These are phyloP conservation scores for Camelus dromedarius DNA, from an alignment of 2,113 vertebrate species.

Conservation along the genomic window DNA sequence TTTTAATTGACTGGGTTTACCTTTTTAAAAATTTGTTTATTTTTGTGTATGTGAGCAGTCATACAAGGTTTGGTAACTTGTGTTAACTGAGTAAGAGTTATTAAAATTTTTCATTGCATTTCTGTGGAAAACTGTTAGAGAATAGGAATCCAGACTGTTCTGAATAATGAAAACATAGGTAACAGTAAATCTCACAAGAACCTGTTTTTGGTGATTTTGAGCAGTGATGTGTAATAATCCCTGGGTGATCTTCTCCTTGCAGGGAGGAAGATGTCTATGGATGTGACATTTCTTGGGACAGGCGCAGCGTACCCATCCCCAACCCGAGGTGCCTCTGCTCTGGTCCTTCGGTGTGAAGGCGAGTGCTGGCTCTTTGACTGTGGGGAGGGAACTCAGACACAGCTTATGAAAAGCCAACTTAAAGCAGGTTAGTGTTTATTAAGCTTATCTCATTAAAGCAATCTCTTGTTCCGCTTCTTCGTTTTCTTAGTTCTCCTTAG, in stretches of 20 bases:
- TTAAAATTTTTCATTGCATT: neutral
- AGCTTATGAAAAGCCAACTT: slow-evolving; percentile 94
- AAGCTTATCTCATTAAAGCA: neutral
- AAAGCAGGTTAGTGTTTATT: slow-evolving; percentile 88
- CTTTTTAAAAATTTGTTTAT: neutral
- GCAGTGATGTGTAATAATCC: slow-evolving; percentile 6
- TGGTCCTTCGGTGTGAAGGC: slow-evolving; percentile 93
- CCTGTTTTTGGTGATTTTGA: neutral
- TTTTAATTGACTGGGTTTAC: slow-evolving; percentile 4
- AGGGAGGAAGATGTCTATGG: slow-evolving; percentile 91
- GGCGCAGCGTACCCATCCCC: slow-evolving; percentile 94
- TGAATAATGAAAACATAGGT: neutral
- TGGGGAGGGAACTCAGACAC: slow-evolving; percentile 96
- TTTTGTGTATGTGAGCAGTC: neutral
- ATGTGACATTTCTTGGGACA: slow-evolving; percentile 95
- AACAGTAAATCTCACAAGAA: neutral
- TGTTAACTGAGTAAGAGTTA: slow-evolving; percentile 23
- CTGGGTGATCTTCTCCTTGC: slow-evolving; percentile 1
- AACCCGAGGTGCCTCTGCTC: slow-evolving; percentile 91
- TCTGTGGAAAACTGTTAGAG: neutral
- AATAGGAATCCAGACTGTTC: neutral
- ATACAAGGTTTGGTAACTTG: neutral
- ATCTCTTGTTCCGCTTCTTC: neutral
- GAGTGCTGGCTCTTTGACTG: slow-evolving; percentile 98
- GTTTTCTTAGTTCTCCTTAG: neutral